These are phyloP conservation scores for Sakesphorus luctuosus DNA, from an alignment of 2,113 vertebrate species.

Conservation along the genomic window DNA sequence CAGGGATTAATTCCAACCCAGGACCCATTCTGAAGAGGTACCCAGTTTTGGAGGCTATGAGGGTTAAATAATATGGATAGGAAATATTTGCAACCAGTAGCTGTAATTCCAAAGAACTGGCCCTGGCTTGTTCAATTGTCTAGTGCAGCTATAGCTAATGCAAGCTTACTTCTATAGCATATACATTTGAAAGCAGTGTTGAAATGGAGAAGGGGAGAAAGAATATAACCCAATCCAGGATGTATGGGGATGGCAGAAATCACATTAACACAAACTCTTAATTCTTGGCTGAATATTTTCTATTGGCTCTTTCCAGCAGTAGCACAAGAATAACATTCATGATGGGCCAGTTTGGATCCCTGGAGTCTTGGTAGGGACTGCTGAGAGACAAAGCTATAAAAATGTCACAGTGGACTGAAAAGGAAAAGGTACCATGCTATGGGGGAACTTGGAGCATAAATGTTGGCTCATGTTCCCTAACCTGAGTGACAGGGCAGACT, in stretches of 20 bases:
- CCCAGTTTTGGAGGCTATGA: not conserved
- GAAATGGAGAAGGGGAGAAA: not conserved
- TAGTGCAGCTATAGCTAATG: not conserved
- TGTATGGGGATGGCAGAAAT: slow-evolving; percentile 28
- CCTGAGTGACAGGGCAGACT: not conserved
- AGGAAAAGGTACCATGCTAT: not conserved
- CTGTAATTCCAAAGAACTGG: not conserved
- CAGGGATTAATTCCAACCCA: not conserved
- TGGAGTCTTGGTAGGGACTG: not conserved
- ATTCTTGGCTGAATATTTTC: slow-evolving; percentile 30
- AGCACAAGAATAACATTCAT: not conserved
- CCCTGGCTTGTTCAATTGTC: not conserved
- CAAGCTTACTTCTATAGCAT: not conserved
- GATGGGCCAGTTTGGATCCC: not conserved
- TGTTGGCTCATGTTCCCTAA: not conserved
- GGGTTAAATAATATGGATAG: not conserved
- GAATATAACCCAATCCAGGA: not conserved
- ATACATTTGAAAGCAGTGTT: not conserved
- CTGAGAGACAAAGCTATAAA: slow-evolving; percentile 22
- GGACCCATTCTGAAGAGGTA: not conserved
- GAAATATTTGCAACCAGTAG: not conserved
- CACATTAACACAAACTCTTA: not conserved
- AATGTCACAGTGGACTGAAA: not conserved
- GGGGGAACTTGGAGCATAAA: not conserved
- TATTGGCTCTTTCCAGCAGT: not conserved